Evolutionary conservation across 2,797 vertebrate species (phyloP), one percentile per base, ranked within the genome.

Genomic region (Harpagifer antarcticus): DNA sequence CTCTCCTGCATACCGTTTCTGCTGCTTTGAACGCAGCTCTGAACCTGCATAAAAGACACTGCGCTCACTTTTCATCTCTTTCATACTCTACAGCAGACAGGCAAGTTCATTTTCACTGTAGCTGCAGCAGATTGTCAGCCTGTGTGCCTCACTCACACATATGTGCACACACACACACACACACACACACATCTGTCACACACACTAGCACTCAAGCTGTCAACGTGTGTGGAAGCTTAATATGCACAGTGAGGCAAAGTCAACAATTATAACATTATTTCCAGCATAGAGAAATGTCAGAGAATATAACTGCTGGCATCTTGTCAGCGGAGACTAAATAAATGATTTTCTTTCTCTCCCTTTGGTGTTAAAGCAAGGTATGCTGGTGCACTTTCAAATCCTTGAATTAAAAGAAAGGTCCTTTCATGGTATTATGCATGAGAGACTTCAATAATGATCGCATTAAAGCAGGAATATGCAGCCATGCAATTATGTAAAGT

Each of bases 191-290:
- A 90, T 85, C 86, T 92, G 91, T 93, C 93, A 91, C 88, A 90
- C 76, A 76, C 79, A 44, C 86, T 92, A 91, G 87, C 87, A 84
- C 92, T 91, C 92, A 91, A 92, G 89, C 88, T 88, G 87, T 92
- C 91, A 91, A 89, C 68, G 63, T 78, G 79, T 88, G 85, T 87
- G 84, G 91, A 87, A 80, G 87, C 90, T 91, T 93, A 93, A 92
- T 92, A 90, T 91, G 90, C 91, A 88, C 83, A 82, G 86, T 78
- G 83, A 91, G 89, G 90, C 87, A 88, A 89, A 92, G 91, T 93
- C 92, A 92, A 93, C 92, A 93, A 93, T 94, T 93, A 93, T 92
- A 93, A 93, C 90, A 92, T 91, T 94, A 92, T 93, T 93, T 92
- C 86, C 87, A 84, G 86, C 86, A 79, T 86, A 79, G 86, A 88